Evolutionary conservation across 2,888 invertebrate genomes (phyloP).

Genomic region (Brenthis hecate): DNA sequence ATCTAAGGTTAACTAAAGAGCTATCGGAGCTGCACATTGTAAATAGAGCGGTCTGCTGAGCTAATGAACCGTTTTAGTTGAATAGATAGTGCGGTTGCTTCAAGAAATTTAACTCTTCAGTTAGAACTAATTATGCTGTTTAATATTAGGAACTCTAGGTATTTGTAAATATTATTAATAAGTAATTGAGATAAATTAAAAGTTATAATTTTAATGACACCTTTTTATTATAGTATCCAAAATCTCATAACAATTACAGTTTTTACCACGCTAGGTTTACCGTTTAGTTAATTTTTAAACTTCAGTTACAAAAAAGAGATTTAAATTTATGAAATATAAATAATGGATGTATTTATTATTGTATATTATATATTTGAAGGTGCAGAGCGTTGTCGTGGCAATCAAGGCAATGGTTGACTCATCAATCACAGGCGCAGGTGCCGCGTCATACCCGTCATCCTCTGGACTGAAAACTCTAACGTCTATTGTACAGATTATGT

Average conservation of each 20-base stretch:
- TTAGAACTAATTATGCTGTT: constrained; percentile 10
- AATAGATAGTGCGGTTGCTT: constrained; percentile 22
- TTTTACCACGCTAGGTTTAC: no score
- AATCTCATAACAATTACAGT: no score
- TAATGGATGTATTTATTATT: background rate
- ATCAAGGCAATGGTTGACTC: constrained; percentile 73
- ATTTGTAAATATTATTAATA: background rate
- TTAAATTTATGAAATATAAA: background rate
- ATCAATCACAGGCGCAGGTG: constrained; percentile 80
- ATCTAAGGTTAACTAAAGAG: constrained; percentile 70
- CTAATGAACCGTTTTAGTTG: constrained; percentile 41
- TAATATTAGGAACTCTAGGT: background rate
- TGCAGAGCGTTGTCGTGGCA: constrained; percentile 37
- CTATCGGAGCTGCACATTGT: constrained; percentile 62
- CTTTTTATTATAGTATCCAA: no score
- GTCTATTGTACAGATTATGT: constrained; percentile 23
- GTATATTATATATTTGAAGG: constrained; percentile 6
- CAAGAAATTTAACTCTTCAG: constrained; percentile 2
- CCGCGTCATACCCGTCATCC: constrained; percentile 42
- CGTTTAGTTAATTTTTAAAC: background rate
- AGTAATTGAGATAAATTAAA: no score
- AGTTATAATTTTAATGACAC: no score
- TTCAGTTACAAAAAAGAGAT: background rate
- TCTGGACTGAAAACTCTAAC: constrained; percentile 29
- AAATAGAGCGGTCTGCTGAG: constrained; percentile 64